Base-by-base conservation (phyloP, 2,113 vertebrate genomes). In the Chroicocephalus ridibundus region DNA sequence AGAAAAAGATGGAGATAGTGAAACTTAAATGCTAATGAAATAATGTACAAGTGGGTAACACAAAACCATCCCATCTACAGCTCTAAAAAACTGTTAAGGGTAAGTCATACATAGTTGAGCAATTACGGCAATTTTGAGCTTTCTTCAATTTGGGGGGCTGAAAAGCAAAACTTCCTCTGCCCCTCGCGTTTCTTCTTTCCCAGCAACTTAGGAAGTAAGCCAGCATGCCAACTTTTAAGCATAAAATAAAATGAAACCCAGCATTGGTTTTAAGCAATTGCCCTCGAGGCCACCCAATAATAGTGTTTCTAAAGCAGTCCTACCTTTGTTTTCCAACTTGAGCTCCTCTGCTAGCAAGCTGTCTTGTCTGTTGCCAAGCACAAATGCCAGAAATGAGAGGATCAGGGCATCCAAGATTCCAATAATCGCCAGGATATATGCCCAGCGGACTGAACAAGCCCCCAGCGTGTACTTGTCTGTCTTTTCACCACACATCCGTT, bases 281-380 rank as follows among this genome's bases (percentile, higher is more conserved):
- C 55, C 47, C 70, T 90, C 6, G 2, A 90, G 69, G 84, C 34
- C 64, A 93, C 80, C 58, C 84, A 71, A 68, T 69, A 69, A 93
- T 57, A 92, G 82, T 58, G 94, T 94, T 93, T 90, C 86, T 52
- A 77, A 92, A 95, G 93, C 44, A 88, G 74, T 92, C 98, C 97
- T 98, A 99, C 99, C 99, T 98, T 99, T 99, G 98, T 98, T 99
- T 98, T 99, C 99, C 96, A 99, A 98, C 98, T 99, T 98, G 95
- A 99, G 98, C 95, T 99, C 99, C 75, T 99, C 99, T 55, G 99
- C 98, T 99, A 99, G 99, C 96, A 99, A 99, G 88, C 99, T 99
- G 91, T 99, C 99, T 98, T 99, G 99, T 90, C 99, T 98, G 98
- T 99, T 99, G 88, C 99, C 99, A 97, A 99, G 99, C 94, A 99